Evolutionary conservation across 2,113 vertebrate species (phyloP).

Genomic region (Vombatus ursinus): DNA sequence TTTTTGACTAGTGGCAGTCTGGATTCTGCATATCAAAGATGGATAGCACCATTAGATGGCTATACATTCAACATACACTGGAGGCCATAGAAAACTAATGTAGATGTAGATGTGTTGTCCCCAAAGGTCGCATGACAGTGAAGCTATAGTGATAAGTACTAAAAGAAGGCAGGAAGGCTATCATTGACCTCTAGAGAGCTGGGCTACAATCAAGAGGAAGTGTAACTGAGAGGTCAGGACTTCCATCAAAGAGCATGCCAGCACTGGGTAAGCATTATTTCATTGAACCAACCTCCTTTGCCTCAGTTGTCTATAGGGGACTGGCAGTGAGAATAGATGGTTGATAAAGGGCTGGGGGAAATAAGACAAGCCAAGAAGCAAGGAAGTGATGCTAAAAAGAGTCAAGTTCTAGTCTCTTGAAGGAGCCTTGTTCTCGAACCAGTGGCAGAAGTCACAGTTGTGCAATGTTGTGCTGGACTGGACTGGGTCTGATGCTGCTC

Average conservation of each 20-base stretch:
- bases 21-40: background rate
- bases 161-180: background rate
- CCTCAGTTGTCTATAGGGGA: background rate
- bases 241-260: background rate
- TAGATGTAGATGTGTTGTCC: background rate
- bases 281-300: background rate
- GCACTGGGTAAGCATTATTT: background rate
- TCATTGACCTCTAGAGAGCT: background rate
- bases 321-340: background rate
- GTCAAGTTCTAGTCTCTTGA: background rate
- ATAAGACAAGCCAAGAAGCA: background rate
- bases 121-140: background rate
- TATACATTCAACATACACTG: background rate
- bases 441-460: background rate
- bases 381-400: background rate
- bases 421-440: background rate
- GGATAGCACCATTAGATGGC: background rate
- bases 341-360: background rate
- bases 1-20: background rate
- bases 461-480: background rate
- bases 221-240: background rate
- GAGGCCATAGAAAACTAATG: background rate
- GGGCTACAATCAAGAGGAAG: background rate
- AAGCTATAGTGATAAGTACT: background rate
- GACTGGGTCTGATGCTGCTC: background rate